Conservation (phyloP, 1,140 invertebrate species). For the Drosophila sp. region DNA sequence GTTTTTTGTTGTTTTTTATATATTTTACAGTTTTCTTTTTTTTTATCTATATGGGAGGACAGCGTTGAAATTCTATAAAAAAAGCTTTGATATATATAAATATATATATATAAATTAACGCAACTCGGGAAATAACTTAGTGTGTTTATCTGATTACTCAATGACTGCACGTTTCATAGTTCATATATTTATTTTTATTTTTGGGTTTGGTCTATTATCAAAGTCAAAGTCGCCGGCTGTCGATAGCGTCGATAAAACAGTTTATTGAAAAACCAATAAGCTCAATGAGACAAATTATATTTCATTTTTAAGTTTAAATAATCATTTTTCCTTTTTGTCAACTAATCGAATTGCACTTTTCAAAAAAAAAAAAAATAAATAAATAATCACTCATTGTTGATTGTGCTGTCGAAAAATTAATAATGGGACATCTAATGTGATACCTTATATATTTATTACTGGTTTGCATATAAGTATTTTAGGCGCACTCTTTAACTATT, state of each 20-base stretch:
- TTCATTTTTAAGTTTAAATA: slow-evolving; percentile 50
- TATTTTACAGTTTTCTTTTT: slow-evolving; percentile 19
- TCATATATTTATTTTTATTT: slow-evolving; percentile 32
- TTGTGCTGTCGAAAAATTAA: slow-evolving; percentile 10
- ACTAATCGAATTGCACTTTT: no score
- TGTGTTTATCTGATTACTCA: slow-evolving; percentile 47
- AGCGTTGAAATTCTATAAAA: slow-evolving; percentile 62
- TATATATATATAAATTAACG: slow-evolving; percentile 50
- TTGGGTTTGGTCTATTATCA: slow-evolving; percentile 56
- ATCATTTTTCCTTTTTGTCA: not conserved
- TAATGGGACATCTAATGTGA: slow-evolving; percentile 6
- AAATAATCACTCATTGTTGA: not conserved
- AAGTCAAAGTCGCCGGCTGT: slow-evolving; percentile 40
- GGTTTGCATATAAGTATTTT: not conserved
- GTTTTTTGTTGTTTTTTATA: slow-evolving; percentile 16
- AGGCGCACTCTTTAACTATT: not conserved
- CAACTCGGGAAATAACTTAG: slow-evolving; percentile 47
- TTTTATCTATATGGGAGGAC: slow-evolving; percentile 68
- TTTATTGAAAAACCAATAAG: slow-evolving; percentile 61
- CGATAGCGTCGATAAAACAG: slow-evolving; percentile 73
- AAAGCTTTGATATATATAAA: slow-evolving; percentile 16
- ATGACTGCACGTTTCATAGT: slow-evolving; percentile 27
- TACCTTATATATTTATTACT: slow-evolving; percentile 11
- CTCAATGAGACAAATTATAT: slow-evolving; percentile 72
- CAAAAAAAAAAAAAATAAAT: no score